Conservation (phyloP, 2,113 vertebrate genomes). For the Andinoacara biseriatus region DNA sequence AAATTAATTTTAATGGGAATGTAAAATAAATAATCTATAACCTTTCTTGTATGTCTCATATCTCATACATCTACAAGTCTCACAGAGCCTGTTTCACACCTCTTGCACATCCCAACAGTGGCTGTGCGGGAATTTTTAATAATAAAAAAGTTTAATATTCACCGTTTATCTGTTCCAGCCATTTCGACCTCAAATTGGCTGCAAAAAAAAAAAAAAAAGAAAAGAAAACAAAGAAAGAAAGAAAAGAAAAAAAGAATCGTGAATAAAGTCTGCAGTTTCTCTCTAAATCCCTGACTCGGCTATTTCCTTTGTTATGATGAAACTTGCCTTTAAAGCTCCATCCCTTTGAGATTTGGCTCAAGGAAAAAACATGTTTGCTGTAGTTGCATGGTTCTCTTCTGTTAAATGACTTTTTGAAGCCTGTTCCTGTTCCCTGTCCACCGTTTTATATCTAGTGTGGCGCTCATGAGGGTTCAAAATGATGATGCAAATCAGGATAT, state of each 20-base stretch:
- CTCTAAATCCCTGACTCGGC: slow-evolving; percentile 2
- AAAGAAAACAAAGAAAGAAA: background rate
- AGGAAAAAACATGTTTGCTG: slow-evolving; percentile 3
- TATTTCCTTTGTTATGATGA: background rate
- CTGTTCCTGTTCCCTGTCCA: background rate
- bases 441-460: background rate
- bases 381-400: background rate
- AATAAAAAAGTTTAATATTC: background rate
- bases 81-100: background rate
- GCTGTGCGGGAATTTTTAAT: background rate
- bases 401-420: slow-evolving; percentile 8
- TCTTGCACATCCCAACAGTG: background rate
- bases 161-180: background rate
- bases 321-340: background rate
- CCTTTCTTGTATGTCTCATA: background rate
- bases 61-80: background rate
- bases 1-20: no score
- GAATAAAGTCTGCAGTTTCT: slow-evolving; percentile 6
- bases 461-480: background rate
- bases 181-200: background rate
- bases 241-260: background rate
- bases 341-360: slow-evolving; percentile 1
- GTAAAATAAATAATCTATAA: background rate
- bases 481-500: background rate
- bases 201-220: background rate